Base-by-base conservation (phyloP, 2,797 vertebrate species). In the Acomys russatus region DNA sequence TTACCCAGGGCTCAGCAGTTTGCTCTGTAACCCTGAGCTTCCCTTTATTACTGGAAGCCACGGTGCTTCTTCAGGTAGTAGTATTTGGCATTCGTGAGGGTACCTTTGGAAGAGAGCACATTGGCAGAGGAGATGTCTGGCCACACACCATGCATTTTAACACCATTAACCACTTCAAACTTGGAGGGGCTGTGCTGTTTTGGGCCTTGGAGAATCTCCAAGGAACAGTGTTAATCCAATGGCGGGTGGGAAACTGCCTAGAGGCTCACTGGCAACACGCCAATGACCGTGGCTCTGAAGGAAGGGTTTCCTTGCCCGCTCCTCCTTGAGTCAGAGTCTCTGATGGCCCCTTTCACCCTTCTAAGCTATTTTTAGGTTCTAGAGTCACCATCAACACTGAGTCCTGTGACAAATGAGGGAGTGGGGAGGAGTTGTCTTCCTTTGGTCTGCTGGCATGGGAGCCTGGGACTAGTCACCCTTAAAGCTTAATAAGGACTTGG, bases 191-290 rank as follows among this genome's bases (percentile, higher is more conserved):
- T 61, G 18, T 77, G 71, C 35, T 78, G 30, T 66, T 66, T 91
- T 70, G 22, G 74, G 59, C 85, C 51, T 96, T 80, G 33, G 87
- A 88, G 79, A 35, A 61, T 82, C 92, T 88, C 30, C 90, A 90
- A 8, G 10, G n/a, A 71, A 56, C 64, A 28, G 23, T 71, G 17
- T 91, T 61, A 84, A 25, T 44, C 25, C 92, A 56, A 61, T 61
- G 56, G 61, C 28, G 80, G 80, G 23, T 7, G 2, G 79, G 54
- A 38, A 18, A 28, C 23, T 73, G 68, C 66, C 66, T 56, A 68
- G 84, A 70, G 49, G 33, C 84, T 71, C 77, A 33, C 44, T 79
- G 66, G 84, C 33, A 68, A 22, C 20, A 9, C 87, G 90, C 76
- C 70, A 70, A 3, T 22, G 79, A 28, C 70, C 54, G 30, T 30